These are phyloP conservation scores for Falco peregrinus DNA, from an alignment of 2,797 vertebrate genomes.

Conservation along the genomic window DNA sequence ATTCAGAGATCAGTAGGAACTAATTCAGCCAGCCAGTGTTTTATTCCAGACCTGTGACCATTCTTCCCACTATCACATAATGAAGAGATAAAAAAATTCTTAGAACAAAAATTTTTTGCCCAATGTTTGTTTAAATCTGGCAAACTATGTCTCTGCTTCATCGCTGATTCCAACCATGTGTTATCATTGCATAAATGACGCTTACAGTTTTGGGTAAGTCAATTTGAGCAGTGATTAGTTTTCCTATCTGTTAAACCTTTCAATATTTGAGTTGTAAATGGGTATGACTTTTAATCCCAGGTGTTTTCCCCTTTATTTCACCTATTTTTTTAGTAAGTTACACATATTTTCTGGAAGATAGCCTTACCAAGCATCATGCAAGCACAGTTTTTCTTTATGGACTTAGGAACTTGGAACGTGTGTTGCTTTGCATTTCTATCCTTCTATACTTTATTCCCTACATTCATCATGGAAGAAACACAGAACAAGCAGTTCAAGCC, in stretches of 20 bases:
- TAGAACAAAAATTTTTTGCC: not conserved
- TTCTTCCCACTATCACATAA: not conserved
- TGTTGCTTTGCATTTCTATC: not conserved
- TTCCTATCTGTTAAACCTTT: not conserved
- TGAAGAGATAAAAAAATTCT: not conserved
- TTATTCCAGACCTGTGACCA: not conserved
- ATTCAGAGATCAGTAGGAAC: not conserved
- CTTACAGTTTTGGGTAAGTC: not conserved
- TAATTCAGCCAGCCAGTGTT: not conserved
- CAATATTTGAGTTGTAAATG: conserved; percentile 28
- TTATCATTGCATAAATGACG: not conserved
- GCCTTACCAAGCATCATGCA: not conserved
- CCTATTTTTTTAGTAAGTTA: not conserved
- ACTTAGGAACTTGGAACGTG: not conserved
- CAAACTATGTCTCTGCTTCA: not conserved
- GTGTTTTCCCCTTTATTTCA: not conserved
- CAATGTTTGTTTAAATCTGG: not conserved
- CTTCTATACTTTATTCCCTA: not conserved
- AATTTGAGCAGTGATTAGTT: conserved; percentile 3
- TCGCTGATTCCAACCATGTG: not conserved
- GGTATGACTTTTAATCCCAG: not conserved
- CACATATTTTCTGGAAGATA: not conserved
- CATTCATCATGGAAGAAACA: not conserved
- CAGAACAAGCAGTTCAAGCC: not conserved
- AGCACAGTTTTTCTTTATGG: not conserved